Percentiles rank a stretch among this genome's conserved stretches.
These are phyloP conservation scores for Octomys mimax DNA, from an alignment of 2,797 vertebrate genomes.

Conservation along the genomic window DNA sequence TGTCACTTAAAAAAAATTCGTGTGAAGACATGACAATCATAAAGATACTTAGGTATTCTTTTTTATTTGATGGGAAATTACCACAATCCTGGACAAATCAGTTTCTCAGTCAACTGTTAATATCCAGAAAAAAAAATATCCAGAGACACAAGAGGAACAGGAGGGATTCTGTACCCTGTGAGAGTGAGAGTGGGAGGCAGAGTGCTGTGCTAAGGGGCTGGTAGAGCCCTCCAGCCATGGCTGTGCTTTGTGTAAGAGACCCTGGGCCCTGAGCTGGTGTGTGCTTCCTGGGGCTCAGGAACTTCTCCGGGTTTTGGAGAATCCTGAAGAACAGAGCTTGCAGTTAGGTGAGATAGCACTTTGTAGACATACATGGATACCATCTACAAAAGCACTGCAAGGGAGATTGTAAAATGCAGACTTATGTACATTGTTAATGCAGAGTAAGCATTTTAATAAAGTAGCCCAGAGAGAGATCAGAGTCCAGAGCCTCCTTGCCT, in stretches of 20 bases:
- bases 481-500: neutral
- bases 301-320: neutral
- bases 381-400: neutral
- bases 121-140: neutral
- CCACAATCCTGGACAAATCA: slow-evolving; percentile 21
- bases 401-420: slow-evolving; percentile 47
- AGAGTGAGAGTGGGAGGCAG: neutral
- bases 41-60: slow-evolving; percentile 31
- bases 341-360: neutral
- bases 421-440: neutral
- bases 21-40: slow-evolving; percentile 21
- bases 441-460: slow-evolving; percentile 29
- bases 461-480: neutral
- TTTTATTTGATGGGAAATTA: slow-evolving; percentile 29
- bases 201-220: neutral
- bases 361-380: neutral
- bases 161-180: neutral
- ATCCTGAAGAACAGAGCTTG: neutral
- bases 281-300: neutral
- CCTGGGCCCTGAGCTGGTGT: neutral
- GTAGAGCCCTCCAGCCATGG: neutral
- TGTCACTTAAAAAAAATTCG: neutral
- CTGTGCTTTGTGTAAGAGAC: neutral
- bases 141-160: neutral
- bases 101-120: slow-evolving; percentile 49